Evolutionary conservation across 1,140 invertebrate species (phyloP), one percentile per base, ranked within the genome.

Genomic region (Ylistrum balloti): DNA sequence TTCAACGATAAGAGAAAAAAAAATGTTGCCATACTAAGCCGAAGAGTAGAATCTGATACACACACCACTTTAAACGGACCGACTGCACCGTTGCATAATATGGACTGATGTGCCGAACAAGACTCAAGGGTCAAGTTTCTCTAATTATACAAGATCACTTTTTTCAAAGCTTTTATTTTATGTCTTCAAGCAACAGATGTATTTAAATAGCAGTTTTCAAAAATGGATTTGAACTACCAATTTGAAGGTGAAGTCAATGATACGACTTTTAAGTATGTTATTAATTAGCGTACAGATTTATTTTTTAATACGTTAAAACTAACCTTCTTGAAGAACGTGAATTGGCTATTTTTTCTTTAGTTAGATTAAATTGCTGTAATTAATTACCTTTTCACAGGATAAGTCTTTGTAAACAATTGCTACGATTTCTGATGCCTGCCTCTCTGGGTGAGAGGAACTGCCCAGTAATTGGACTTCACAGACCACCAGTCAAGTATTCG

Each of bases 111-210:
- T 74, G 56, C 9, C 56, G 22, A 28, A 74, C 56, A 22, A n/a
- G 56, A 74, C 28, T 28, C 56, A 28, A 28, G n/a, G 56, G 56
- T 74, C 56, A 74, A n/a, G 56, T 74, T 74, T 74, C 56, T 7
- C 56, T 74, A 28, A 74, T 74, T 17, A 74, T 74, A 74, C 56
- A 17, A 74, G n/a, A 74, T 74, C 56, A 74, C n/a, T 74, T 74
- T 74, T 74, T 74, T 74, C 56, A 74, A 74, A 74, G 56, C 56
- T 74, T 74, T 74, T 74, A 74, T 74, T 74, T 28, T 7, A 74
- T 28, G 22, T 74, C 56, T 74, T 0, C 2, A 74, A n/a, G 56
- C 56, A 74, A 74, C 56, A 74, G 56, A 74, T 74, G 56, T 74
- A 74, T 74, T 74, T 74, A 74, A 74, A 74, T 5, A 28, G n/a